These are phyloP conservation scores for Galerucella calmariensis DNA, from an alignment of 2,888 invertebrate genomes.

Conservation along the genomic window DNA sequence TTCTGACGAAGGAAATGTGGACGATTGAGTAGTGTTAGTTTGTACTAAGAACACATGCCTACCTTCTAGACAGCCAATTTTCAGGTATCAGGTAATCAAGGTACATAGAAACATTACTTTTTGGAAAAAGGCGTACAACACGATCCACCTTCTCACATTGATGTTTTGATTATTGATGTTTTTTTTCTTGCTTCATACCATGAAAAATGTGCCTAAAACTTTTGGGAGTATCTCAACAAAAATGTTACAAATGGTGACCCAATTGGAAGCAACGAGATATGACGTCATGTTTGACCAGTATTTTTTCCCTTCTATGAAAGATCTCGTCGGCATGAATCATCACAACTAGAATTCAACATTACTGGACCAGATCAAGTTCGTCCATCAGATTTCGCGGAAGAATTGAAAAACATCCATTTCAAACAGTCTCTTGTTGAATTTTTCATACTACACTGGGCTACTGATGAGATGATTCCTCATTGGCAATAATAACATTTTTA, in stretches of 20 bases:
- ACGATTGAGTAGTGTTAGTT: too few relatives aligned
- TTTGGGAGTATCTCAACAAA: too few relatives aligned
- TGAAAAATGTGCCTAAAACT: too few relatives aligned
- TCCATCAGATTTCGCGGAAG: not conserved
- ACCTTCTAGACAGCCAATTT: too few relatives aligned
- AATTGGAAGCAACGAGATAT: constrained; percentile 49
- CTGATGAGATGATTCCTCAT: not conserved
- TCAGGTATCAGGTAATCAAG: too few relatives aligned
- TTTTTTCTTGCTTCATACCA: too few relatives aligned
- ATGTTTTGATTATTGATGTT: constrained; percentile 50
- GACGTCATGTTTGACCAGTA: constrained; percentile 43
- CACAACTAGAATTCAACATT: constrained; percentile 47
- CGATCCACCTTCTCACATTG: constrained; percentile 38
- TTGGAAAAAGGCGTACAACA: constrained; percentile 43
- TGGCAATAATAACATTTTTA: not conserved
- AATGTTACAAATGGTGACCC: not conserved
- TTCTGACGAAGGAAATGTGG: too few relatives aligned
- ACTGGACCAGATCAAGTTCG: constrained; percentile 49
- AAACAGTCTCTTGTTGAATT: not conserved
- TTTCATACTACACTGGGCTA: not conserved
- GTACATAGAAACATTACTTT: not conserved
- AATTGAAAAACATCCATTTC: not conserved
- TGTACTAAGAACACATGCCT: too few relatives aligned
- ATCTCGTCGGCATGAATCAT: constrained; percentile 34
- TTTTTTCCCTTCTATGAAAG: not conserved